Percentiles rank a stretch among this genome's conserved stretches.
Conservation (phyloP, 2,888 invertebrate genomes). For the Crocallis elinguaria region DNA sequence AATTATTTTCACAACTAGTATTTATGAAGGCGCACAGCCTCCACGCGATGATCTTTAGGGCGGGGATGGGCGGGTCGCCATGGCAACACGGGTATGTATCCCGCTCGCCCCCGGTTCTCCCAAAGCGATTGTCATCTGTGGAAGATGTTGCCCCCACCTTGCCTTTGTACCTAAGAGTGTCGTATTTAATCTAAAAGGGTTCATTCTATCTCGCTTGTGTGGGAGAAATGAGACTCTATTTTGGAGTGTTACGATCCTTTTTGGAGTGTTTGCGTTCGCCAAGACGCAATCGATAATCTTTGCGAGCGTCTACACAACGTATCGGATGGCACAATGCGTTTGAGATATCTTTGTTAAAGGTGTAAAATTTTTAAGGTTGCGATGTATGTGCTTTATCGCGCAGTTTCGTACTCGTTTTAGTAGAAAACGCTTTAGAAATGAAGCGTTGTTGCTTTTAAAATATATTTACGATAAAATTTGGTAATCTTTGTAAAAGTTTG, state of each 20-base stretch:
- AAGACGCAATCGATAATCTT: constrained; percentile 61
- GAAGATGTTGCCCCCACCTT: constrained; percentile 75
- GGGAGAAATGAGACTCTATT: constrained; percentile 52
- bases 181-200: constrained; percentile 76
- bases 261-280: constrained; percentile 31
- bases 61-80: constrained; percentile 73
- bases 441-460: background rate
- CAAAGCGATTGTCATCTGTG: constrained; percentile 78
- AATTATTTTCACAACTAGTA: constrained; percentile 76
- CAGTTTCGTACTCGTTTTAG: constrained; percentile 26
- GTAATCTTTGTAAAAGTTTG: background rate
- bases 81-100: constrained; percentile 70
- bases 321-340: constrained; percentile 46
- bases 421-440: constrained; percentile 14
- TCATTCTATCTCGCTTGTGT: constrained; percentile 53
- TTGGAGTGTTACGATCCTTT: constrained; percentile 43
- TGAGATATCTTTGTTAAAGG: constrained; percentile 38
- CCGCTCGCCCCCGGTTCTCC: constrained; percentile 74
- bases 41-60: constrained; percentile 73
- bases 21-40: constrained; percentile 50
- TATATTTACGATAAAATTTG: background rate
- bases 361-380: constrained; percentile 37
- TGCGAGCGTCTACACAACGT: constrained; percentile 44
- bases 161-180: constrained; percentile 68
- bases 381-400: constrained; percentile 27